phyloP scores from a whole-genome alignment of 1,140 invertebrate genomes.

The Aphelinus certus region DNA sequence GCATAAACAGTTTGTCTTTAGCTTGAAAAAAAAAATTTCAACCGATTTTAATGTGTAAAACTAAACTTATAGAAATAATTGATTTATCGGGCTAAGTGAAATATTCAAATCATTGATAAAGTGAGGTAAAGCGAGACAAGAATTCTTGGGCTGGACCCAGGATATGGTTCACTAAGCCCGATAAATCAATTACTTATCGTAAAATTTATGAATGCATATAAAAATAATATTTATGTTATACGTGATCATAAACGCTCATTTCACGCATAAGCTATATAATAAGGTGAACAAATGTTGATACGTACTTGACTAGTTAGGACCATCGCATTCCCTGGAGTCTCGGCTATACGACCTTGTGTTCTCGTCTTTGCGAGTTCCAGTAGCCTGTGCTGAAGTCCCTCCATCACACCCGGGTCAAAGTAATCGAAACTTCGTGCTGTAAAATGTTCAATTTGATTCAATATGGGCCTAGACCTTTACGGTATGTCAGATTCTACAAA shows the following conservation, averaged over 20 bases:
- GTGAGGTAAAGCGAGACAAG: too few species aligned
- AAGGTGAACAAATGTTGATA: constrained; percentile 33
- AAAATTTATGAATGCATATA: constrained; percentile 2
- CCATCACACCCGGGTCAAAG: constrained; percentile 88
- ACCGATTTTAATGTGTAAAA: neutral
- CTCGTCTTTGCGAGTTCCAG: constrained; percentile 71
- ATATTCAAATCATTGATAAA: too few species aligned
- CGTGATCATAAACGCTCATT: too few species aligned
- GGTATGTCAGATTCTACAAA: too few species aligned
- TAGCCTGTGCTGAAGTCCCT: constrained; percentile 80
- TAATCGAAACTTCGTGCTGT: constrained; percentile 85
- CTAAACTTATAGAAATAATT: too few species aligned
- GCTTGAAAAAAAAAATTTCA: neutral
- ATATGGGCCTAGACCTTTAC: too few species aligned
- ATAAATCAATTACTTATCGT: constrained; percentile 13
- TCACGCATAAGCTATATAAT: neutral
- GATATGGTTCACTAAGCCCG: too few species aligned
- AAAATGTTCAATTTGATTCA: constrained; percentile 54
- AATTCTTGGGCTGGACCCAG: too few species aligned
- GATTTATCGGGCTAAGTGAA: too few species aligned
- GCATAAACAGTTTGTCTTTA: neutral
- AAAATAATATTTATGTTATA: constrained; percentile 5
- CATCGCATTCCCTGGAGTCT: constrained; percentile 67
- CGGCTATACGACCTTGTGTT: constrained; percentile 67
- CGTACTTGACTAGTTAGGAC: constrained; percentile 74